These are phyloP conservation scores for Garrulus glandarius DNA, from an alignment of 2,797 vertebrate species.

Conservation along the genomic window DNA sequence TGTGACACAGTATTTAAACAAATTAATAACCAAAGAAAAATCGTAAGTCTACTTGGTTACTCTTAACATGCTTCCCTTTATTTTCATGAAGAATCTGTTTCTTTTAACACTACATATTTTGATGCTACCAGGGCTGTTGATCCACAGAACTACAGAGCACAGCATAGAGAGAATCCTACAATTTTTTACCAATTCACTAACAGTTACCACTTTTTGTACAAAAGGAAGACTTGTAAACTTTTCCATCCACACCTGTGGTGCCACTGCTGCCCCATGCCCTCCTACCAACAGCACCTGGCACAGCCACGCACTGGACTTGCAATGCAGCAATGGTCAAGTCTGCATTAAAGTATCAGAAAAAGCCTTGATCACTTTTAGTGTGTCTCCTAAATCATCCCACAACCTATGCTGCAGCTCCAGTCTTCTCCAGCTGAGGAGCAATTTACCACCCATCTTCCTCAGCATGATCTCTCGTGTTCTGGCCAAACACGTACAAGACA, in stretches of 20 bases:
- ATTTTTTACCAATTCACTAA: background rate
- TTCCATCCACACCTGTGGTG: background rate
- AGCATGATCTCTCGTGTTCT: background rate
- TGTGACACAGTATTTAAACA: background rate
- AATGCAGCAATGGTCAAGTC: background rate
- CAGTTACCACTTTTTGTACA: background rate
- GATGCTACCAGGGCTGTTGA: background rate
- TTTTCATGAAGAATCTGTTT: background rate
- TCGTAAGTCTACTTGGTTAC: background rate
- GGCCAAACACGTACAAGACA: background rate
- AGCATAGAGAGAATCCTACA: background rate
- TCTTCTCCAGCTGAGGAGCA: slow-evolving; percentile 3
- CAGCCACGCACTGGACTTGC: background rate
- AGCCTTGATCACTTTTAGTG: background rate
- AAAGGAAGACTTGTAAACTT: background rate
- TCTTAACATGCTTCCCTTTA: background rate
- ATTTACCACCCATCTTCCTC: slow-evolving; percentile 25
- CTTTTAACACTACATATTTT: background rate
- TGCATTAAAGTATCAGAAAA: background rate
- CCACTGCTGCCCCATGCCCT: background rate
- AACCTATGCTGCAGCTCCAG: background rate
- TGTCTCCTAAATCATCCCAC: background rate
- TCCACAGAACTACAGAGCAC: background rate
- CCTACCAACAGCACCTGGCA: background rate
- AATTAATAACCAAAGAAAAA: background rate